These are phyloP conservation scores for Erethizon dorsatum DNA, from an alignment of 2,797 vertebrate species.

Conservation along the genomic window DNA sequence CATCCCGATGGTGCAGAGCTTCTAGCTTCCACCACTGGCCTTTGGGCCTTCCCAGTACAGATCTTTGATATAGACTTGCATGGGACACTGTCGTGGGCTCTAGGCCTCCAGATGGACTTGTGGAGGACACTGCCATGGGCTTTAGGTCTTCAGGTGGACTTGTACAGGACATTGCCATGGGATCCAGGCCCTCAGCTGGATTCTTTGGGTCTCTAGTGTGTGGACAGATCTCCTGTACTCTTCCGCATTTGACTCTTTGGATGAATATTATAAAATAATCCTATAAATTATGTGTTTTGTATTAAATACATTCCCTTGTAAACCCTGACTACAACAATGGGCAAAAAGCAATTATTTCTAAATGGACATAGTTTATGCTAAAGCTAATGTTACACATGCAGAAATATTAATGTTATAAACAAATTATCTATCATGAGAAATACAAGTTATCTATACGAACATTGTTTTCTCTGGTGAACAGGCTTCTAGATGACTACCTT, in stretches of 20 bases:
- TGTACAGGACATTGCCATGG: background rate
- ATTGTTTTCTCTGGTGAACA: background rate
- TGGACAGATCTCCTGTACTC: too few species aligned
- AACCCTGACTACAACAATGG: background rate
- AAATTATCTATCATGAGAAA: background rate
- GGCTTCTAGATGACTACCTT: background rate
- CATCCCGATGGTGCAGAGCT: background rate
- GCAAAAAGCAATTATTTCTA: background rate
- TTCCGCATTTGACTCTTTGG: too few species aligned
- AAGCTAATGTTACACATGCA: background rate
- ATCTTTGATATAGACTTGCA: background rate
- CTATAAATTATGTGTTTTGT: too few species aligned
- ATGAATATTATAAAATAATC: too few species aligned
- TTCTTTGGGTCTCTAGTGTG: background rate
- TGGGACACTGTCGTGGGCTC: background rate
- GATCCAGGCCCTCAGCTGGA: background rate
- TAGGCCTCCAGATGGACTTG: too few species aligned
- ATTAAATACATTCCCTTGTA: too few species aligned
- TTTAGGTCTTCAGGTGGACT: background rate
- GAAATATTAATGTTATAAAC: slow-evolving; percentile 8
- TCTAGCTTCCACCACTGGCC: background rate
- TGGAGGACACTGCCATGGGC: too few species aligned
- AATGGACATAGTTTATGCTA: background rate
- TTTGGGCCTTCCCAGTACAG: background rate
- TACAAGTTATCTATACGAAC: background rate